Evolutionary conservation across 2,113 vertebrate species (phyloP).

Genomic region (Strix aluco): DNA sequence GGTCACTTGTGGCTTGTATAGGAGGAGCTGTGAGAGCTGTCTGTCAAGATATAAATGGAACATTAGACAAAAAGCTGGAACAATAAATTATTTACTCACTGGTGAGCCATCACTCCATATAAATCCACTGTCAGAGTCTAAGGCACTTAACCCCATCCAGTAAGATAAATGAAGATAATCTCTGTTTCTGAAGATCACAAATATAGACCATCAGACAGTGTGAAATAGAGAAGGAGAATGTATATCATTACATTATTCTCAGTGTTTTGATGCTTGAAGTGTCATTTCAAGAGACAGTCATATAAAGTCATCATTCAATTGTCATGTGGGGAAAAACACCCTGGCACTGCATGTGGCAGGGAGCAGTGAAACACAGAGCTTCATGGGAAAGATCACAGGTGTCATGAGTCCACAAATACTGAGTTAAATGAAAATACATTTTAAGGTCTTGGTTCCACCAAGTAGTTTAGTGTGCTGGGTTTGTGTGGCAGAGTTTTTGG

Average conservation of each 20-base stretch:
- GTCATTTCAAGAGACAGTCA: neutral
- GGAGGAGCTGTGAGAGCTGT: neutral
- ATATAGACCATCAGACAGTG: neutral
- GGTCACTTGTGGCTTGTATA: neutral
- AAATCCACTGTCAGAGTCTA: slow-evolving; percentile 79
- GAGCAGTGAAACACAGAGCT: neutral
- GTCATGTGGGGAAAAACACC: neutral
- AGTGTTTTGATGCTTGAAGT: neutral
- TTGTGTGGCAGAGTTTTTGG: too few species aligned
- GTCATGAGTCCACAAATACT: neutral
- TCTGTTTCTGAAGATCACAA: slow-evolving; percentile 23
- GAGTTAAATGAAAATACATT: neutral
- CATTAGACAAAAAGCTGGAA: neutral
- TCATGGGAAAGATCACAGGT: neutral
- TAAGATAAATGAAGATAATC: slow-evolving; percentile 30
- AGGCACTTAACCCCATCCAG: slow-evolving; percentile 89
- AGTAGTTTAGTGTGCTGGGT: neutral
- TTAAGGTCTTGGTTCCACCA: neutral
- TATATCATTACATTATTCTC: neutral
- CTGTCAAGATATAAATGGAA: neutral
- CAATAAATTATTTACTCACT: slow-evolving; percentile 74
- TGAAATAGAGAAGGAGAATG: neutral
- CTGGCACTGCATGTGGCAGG: neutral
- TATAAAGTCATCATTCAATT: neutral
- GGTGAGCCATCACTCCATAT: slow-evolving; percentile 88